Evolutionary conservation across 2,888 invertebrate species (phyloP).

Genomic region (Uropetala carovei): DNA sequence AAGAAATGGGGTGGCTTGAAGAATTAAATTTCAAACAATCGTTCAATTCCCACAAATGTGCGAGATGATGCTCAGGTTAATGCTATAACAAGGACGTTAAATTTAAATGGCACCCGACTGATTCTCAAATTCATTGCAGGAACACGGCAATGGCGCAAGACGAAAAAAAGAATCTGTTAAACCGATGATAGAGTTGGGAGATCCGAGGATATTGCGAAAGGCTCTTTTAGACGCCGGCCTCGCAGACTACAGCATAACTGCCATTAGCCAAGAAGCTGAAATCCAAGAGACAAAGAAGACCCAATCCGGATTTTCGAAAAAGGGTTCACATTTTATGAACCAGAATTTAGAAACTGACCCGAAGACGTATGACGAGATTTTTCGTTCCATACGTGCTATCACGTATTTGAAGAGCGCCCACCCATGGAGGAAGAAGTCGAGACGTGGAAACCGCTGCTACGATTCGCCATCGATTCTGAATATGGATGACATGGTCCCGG

Average conservation of each 20-base stretch:
- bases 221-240: constrained; percentile 9
- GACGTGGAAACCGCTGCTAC: not conserved
- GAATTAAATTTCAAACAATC: not conserved
- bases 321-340: too few relatives aligned
- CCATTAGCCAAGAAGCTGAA: not conserved
- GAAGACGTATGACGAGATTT: not conserved
- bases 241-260: not conserved
- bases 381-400: not conserved
- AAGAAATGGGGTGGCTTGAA: too few relatives aligned
- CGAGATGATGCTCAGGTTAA: not conserved
- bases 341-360: not conserved
- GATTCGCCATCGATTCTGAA: not conserved
- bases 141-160: not conserved
- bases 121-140: too few relatives aligned
- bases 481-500: not conserved
- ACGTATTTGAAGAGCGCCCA: not conserved
- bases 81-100: too few relatives aligned
- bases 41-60: not conserved
- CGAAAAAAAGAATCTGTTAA: too few relatives aligned
- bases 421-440: not conserved
- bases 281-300: not conserved
- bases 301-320: not conserved
- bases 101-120: too few relatives aligned
- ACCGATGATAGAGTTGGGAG: not conserved
- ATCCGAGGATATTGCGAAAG: not conserved